These are phyloP conservation scores for Florisuga fusca DNA, from an alignment of 2,797 vertebrate genomes.

Conservation along the genomic window DNA sequence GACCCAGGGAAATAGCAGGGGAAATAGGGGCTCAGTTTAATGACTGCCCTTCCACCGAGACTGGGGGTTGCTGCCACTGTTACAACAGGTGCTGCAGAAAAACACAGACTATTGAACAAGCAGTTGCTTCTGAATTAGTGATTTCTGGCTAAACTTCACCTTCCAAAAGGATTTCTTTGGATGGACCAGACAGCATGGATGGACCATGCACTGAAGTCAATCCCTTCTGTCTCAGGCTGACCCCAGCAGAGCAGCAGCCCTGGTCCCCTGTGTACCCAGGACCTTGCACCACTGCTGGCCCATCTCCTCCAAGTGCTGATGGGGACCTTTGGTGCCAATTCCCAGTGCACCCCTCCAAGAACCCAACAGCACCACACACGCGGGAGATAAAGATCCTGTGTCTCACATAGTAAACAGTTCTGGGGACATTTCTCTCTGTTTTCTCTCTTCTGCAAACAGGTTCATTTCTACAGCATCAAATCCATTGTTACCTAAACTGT, in stretches of 20 bases:
- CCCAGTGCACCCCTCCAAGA: neutral
- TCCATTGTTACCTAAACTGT: neutral
- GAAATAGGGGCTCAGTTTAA: neutral
- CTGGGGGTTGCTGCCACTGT: neutral
- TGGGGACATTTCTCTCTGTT: neutral
- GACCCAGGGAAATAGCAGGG: neutral
- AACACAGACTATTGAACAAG: neutral
- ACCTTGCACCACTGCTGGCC: rapidly evolving
- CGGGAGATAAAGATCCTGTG: neutral
- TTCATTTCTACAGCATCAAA: neutral
- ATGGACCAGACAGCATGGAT: neutral
- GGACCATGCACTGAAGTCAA: neutral
- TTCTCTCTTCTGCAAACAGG: neutral
- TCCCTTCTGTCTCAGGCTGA: neutral
- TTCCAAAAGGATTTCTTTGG: neutral
- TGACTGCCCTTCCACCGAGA: neutral
- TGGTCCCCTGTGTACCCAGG: rapidly evolving
- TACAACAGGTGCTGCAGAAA: neutral
- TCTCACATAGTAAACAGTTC: neutral
- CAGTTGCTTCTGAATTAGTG: neutral
- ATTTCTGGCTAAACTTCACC: neutral
- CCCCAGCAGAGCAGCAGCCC: neutral
- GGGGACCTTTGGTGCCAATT: rapidly evolving
- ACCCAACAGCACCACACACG: neutral
- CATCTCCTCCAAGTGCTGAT: neutral